Evolutionary conservation across 2,113 vertebrate genomes (phyloP), one percentile per base, ranked within the genome.

Genomic region (crab-eating macaque (Macaca fascicularis)): DNA sequence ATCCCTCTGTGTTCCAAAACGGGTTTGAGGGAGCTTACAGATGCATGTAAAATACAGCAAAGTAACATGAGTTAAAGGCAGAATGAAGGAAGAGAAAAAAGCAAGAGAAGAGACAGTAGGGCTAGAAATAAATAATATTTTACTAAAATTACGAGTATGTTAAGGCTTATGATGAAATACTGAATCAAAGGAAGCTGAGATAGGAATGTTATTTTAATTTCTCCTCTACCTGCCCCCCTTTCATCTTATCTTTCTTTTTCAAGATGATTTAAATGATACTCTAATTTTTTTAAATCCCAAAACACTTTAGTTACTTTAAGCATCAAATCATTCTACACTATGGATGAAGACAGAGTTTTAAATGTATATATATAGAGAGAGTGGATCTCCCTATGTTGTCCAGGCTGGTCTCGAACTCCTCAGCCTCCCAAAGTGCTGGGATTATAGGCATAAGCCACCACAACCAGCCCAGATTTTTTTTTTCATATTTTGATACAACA

Each of bases 11-110:
- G 82, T 82, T 94, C 78, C 78, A 83, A 50, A 95, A 89, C 79
- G 76, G 74, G 89, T 86, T 90, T 95, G 50, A 89, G 61, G 50
- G 55, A 87, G 79, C 80, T 94, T 95, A 94, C 32, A 55, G 32
- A 87, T 75, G 48, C 92, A 92, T 70, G 76, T 97, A 94, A 98
- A 97, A 92, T 89, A 84, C 14, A 85, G 52, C 48, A 80, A 91
- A 91, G 82, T 43, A 93, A 82, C 45, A 52, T 89, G 78, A 97
- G 74, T 81, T 92, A 93, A 91, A 94, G 94, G 27, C 59, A 72
- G 61, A 91, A 52, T 93, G 70, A 90, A 93, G 93, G 64, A 70
- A 78, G 79, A 95, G 64, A 90, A 90, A 85, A 75, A 94, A 94
- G 92, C 40, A 94, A 78, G 75, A 74, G 25, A 30, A 38, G 96